Base-by-base conservation (phyloP, 2,797 vertebrate genomes). In the Amniataba percoides region DNA sequence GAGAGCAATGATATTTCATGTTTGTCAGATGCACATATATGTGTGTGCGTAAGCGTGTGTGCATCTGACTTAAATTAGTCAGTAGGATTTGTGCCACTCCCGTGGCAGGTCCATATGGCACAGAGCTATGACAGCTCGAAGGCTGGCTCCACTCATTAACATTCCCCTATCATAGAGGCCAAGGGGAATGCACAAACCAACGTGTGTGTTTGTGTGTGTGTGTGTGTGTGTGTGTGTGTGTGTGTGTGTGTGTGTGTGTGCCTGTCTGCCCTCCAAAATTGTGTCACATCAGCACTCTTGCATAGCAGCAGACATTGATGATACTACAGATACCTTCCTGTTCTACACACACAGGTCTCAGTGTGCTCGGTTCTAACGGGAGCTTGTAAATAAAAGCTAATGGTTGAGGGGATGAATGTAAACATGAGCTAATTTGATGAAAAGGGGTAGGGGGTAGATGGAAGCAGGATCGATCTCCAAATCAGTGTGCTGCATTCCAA, bases 71-170 rank as follows among this genome's bases (percentile, higher is more conserved):
- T 75, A 82, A 87, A 85, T 84, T 73, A 83, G 74, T 78, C 63
- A 71, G 76, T 70, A 58, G 85, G 85, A 87, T 84, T 84, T 81
- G 74, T 89, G 81, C 71, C 80, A 86, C 72, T 88, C 74, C 74
- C 60, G 27, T 75, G 59, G 81, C 82, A 86, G 72, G 63, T 77
- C 87, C 85, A 87, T 88, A 88, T 89, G 89, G 85, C 78, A 81
- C 76, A 60, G 52, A 81, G 86, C 81, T 89, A 27, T 27, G 27
- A 27, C 72, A 62, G 69, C 86, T 88, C 27, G 11, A 70, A 90
- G 80, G 63, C 80, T 85, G 76, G 64, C 77, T 90, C 61, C 25
- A 46, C 75, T 91, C 85, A 89, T 89, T 88, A 83, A 85, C 80
- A 87, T 85, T 89, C 80, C 77, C 67, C 51, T 15, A 58, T 84